A percentile compares a stretch with the other conserved stretches of the same genome.
Conservation (phyloP, 2,797 vertebrate species). For the Gobio occitaniae region DNA sequence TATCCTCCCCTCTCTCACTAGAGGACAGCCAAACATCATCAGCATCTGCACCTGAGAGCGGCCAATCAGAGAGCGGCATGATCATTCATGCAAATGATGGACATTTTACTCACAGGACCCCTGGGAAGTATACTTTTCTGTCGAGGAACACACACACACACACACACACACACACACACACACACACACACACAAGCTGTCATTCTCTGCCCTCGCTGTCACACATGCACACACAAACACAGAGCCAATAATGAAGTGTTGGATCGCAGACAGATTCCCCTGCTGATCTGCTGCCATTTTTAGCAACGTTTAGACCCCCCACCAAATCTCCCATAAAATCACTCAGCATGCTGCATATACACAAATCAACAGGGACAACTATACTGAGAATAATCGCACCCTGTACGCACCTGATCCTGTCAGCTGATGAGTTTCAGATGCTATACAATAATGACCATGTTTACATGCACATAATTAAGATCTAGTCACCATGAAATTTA, state of each 20-base stretch:
- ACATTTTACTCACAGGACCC: constrained; percentile 14
- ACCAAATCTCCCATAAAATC: constrained; percentile 45
- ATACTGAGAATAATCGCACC: background rate
- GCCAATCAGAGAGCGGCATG: constrained; percentile 35
- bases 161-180: constrained; percentile 1
- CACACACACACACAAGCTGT: constrained; percentile 1
- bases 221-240: background rate
- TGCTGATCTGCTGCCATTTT: constrained; percentile 51
- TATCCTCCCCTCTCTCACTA: constrained; percentile 19
- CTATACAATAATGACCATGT: background rate
- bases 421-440: background rate
- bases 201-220: constrained; percentile 3
- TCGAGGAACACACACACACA: background rate
- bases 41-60: constrained; percentile 41
- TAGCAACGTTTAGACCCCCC: constrained; percentile 54
- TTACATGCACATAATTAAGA: background rate
- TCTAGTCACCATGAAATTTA: no score
- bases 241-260: constrained; percentile 30
- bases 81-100: constrained; percentile 34
- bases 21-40: constrained; percentile 50
- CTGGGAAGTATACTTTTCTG: background rate
- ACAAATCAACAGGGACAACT: constrained; percentile 18
- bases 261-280: constrained; percentile 39
- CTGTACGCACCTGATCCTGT: constrained; percentile 10
- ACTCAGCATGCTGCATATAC: constrained; percentile 26